Percentiles rank a stretch among this genome's conserved stretches.
Evolutionary conservation across 2,888 invertebrate genomes (phyloP).

Genomic region (Pristionchus exspectatus): DNA sequence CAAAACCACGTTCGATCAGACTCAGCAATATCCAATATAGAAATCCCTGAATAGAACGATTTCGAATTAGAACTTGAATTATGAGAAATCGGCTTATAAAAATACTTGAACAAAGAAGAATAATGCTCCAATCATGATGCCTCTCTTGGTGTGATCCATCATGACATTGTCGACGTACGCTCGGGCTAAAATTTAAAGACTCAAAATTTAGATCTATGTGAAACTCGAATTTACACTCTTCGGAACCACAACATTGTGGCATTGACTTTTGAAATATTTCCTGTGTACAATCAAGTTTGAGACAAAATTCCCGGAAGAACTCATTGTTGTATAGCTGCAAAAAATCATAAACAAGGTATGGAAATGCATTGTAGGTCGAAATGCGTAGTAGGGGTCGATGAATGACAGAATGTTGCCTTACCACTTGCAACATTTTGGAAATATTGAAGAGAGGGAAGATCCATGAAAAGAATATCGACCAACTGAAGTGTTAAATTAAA

Average conservation of each 20-base stretch:
- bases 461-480: constrained; percentile 60
- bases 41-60: constrained; percentile 23
- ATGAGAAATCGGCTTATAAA: not conserved
- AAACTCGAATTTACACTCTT: constrained; percentile 29
- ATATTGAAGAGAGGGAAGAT: constrained; percentile 64
- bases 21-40: constrained; percentile 37
- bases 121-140: constrained; percentile 65
- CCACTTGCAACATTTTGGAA: constrained; percentile 57
- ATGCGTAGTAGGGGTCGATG: not conserved
- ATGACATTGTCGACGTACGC: constrained; percentile 64
- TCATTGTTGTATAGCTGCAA: constrained; percentile 71
- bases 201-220: not conserved
- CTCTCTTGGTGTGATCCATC: constrained; percentile 59
- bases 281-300: constrained; percentile 63
- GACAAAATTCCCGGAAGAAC: constrained; percentile 67
- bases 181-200: constrained; percentile 48
- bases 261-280: constrained; percentile 56
- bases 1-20: not conserved
- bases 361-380: not conserved
- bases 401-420: not conserved
- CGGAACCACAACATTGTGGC: constrained; percentile 63
- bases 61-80: not conserved
- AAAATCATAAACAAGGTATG: not conserved
- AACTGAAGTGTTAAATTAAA: not conserved
- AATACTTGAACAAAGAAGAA: constrained; percentile 68